Evolutionary conservation across 2,888 invertebrate species (phyloP).

Genomic region (Sphaerophoria taeniata): DNA sequence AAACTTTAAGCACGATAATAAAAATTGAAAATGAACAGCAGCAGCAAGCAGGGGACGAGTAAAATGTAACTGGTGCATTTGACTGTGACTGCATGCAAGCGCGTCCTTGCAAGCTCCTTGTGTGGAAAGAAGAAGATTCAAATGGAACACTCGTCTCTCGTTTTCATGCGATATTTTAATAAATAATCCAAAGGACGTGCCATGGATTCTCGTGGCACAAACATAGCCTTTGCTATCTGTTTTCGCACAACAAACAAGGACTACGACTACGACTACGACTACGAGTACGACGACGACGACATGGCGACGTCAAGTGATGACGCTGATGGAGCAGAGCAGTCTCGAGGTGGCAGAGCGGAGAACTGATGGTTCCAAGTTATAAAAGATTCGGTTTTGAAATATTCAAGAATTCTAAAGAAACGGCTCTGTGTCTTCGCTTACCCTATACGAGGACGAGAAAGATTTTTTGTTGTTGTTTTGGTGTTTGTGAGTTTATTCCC

Average conservation of each 20-base stretch:
- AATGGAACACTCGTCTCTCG: slow-evolving; percentile 66
- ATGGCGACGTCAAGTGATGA: slow-evolving; percentile 12
- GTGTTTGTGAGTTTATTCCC: slow-evolving; percentile 55
- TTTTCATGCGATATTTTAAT: slow-evolving; percentile 73
- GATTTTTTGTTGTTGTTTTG: neutral
- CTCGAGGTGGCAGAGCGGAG: neutral
- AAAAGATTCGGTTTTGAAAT: slow-evolving; percentile 54
- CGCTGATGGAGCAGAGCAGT: neutral
- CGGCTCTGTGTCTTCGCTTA: slow-evolving; percentile 21
- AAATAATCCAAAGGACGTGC: slow-evolving; percentile 73
- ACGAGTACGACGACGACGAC: slow-evolving; percentile 15
- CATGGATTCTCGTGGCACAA: slow-evolving; percentile 71
- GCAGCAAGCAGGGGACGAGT: neutral
- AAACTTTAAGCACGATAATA: slow-evolving; percentile 64
- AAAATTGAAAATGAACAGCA: slow-evolving; percentile 71
- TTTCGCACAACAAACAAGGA: slow-evolving; percentile 59
- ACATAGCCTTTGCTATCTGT: slow-evolving; percentile 68
- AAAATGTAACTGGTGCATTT: slow-evolving; percentile 35
- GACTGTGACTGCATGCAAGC: slow-evolving; percentile 45
- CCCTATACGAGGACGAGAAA: neutral
- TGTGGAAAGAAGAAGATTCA: slow-evolving; percentile 28
- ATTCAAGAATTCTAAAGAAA: slow-evolving; percentile 55
- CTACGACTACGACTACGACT: neutral
- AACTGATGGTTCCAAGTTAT: slow-evolving; percentile 18
- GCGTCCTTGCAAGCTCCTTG: neutral